Conservation (phyloP, 2,888 invertebrate species). For the Ectemnius cavifrons region DNA sequence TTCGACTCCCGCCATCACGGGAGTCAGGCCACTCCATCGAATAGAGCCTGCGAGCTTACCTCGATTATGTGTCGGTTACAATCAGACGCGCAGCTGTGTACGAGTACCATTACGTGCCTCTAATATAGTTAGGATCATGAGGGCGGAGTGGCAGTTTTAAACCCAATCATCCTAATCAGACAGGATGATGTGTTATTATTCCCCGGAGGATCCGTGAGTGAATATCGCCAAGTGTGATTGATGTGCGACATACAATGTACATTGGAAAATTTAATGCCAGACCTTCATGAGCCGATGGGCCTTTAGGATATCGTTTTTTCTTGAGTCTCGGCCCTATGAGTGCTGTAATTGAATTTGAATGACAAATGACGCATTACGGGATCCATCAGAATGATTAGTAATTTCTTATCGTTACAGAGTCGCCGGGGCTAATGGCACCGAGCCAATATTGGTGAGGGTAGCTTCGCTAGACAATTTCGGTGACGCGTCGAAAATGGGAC, state of each 20-base stretch:
- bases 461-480: slow-evolving; percentile 36
- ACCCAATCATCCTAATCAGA: neutral
- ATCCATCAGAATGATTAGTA: slow-evolving; percentile 58
- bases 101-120: neutral
- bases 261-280: neutral
- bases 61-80: neutral
- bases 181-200: neutral
- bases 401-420: slow-evolving; percentile 45
- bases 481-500: slow-evolving; percentile 53
- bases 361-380: slow-evolving; percentile 52
- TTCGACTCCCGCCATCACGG: slow-evolving; percentile 28
- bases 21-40: slow-evolving; percentile 11
- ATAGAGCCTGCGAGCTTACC: slow-evolving; percentile 16
- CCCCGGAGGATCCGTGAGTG: neutral
- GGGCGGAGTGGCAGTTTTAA: neutral
- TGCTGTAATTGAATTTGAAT: slow-evolving; percentile 53
- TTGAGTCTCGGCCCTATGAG: slow-evolving; percentile 19
- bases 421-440: slow-evolving; percentile 51
- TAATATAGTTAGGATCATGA: neutral
- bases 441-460: slow-evolving; percentile 45
- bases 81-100: neutral
- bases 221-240: neutral
- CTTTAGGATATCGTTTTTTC: slow-evolving; percentile 15
- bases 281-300: neutral
- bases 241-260: neutral